These are phyloP conservation scores for Nibea albiflora DNA, from an alignment of 2,113 vertebrate genomes.

Conservation along the genomic window DNA sequence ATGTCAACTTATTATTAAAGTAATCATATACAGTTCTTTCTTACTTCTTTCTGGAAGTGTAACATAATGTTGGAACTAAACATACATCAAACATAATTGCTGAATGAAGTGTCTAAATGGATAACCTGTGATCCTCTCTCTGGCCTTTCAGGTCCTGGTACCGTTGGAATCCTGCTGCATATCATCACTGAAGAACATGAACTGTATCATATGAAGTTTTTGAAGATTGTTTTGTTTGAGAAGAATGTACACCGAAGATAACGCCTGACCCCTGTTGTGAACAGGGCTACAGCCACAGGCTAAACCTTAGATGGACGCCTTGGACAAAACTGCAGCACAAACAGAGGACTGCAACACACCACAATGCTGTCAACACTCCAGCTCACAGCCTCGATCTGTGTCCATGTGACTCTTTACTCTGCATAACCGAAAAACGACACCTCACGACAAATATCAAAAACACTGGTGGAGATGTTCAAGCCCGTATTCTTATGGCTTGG, in stretches of 20 bases:
- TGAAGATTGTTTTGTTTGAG: conserved; percentile 28
- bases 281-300: conserved; percentile 19
- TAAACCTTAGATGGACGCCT: neutral
- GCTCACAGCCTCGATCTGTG: conserved; percentile 18
- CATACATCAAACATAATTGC: neutral
- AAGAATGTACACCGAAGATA: conserved; percentile 40
- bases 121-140: conserved; percentile 11
- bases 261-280: neutral
- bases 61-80: too few species aligned
- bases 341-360: conserved; percentile 9
- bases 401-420: conserved; percentile 44
- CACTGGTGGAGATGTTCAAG: neutral
- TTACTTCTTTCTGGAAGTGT: neutral
- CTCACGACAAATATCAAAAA: neutral
- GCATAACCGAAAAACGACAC: conserved; percentile 15
- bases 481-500: neutral
- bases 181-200: conserved; percentile 78
- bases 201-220: conserved; percentile 48
- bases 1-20: neutral
- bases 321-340: neutral
- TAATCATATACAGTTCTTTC: too few species aligned
- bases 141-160: conserved; percentile 79
- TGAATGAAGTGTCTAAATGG: neutral
- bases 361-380: conserved; percentile 12
- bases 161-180: conserved; percentile 79